Base-by-base conservation (phyloP, 2,113 vertebrate genomes). In the Orthonyx spaldingii region DNA sequence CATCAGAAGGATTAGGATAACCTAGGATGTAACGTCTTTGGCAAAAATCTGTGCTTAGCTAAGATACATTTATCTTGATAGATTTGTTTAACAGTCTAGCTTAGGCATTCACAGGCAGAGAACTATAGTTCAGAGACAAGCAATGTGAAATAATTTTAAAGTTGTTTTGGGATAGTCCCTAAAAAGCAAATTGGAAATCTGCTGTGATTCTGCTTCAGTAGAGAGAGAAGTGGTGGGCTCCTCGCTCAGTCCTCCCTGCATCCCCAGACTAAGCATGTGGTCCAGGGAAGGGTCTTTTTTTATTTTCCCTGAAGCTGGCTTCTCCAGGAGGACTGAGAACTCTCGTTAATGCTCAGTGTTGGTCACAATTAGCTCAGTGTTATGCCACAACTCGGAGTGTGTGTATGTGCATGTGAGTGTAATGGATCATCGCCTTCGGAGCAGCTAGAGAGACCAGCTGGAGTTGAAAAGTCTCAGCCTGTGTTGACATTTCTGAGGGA, bases 401-500 rank as follows among this genome's bases (percentile, higher is more conserved):
- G 78, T 71, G 65, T n/a, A 5, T 46, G 75, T 88, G 88, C 85
- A 61, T 76, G 85, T 21, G 56, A 13, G 35, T 15, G 33, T 90
- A 77, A 93, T 76, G 81, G 84, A 76, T 91, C 33, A 1, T 65
- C 0, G 17, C 87, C 59, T 79, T 88, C 0, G 0, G 55, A 91
- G 76, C 82, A 88, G 84, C 87, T 50, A 74, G 33, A 24, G 63
- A 77, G 32, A 93, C 87, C 95, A 93, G 94, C 94, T 96, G 94
- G 90, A 95, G 76, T 64, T 94, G 85, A 92, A 69, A 96, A 91
- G 85, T 88, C 90, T 90, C 68, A 88, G 95, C 71, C 93, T 86
- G 79, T 96, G 92, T 93, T 93, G 94, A 97, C 86, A 88, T 93
- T 93, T 91, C 71, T 77, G 93, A 91, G 44, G 87, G 83, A 93